Percentiles rank a stretch among this genome's conserved stretches.
Conservation (phyloP, 2,113 vertebrate species). For the Capreolus pygargus region DNA sequence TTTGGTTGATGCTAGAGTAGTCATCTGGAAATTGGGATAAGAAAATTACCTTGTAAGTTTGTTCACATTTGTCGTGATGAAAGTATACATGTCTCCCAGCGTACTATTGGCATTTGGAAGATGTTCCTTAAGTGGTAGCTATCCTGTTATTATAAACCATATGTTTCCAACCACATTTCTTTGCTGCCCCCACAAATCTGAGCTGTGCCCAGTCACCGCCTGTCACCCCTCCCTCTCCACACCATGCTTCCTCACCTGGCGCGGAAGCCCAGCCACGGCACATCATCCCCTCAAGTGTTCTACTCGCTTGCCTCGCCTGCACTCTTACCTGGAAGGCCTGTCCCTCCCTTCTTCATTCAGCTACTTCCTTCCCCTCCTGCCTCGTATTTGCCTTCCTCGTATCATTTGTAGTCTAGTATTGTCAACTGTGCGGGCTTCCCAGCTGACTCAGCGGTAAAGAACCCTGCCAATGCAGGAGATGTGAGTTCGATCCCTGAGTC, state of each 20-base stretch:
- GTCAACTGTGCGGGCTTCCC: not conserved
- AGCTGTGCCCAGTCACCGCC: fast-evolving
- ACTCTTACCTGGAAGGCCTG: not conserved
- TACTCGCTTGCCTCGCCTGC: not conserved
- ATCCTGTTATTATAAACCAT: not conserved
- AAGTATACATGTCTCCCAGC: not conserved
- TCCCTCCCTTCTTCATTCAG: not conserved
- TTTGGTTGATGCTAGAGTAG: not conserved
- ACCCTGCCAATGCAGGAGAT: not conserved
- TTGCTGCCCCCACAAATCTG: not conserved
- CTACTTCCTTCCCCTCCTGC: not conserved
- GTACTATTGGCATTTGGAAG: not conserved
- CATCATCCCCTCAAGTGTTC: not conserved
- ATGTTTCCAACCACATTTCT: not conserved
- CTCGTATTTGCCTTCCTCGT: not conserved
- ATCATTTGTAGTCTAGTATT: not conserved
- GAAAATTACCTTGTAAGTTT: not conserved
- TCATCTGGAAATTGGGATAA: not conserved
- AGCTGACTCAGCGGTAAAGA: not conserved
- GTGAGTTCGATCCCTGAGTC: not conserved
- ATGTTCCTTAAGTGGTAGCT: not conserved
- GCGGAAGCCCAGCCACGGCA: not conserved
- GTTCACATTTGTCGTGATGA: not conserved
- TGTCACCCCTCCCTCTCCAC: not conserved
- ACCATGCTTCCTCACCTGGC: fast-evolving